Percentiles rank a stretch among this genome's conserved stretches.
Conservation (phyloP, 2,797 vertebrate genomes). For the Lithobates pipiens region DNA sequence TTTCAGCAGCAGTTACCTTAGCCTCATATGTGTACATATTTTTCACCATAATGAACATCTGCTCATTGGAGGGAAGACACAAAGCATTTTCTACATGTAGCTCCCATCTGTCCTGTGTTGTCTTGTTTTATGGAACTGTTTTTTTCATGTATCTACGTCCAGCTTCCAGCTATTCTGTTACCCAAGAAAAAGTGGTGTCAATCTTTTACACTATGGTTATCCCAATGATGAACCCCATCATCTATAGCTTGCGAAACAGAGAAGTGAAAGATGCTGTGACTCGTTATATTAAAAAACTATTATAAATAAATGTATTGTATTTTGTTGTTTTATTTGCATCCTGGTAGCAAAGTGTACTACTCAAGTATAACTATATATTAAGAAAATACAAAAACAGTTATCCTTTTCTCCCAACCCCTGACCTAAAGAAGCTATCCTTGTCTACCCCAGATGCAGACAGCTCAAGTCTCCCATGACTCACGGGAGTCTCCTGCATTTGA, state of each 20-base stretch:
- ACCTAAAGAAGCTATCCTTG: too few relatives aligned
- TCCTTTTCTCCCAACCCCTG: too few relatives aligned
- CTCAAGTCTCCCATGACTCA: too few relatives aligned
- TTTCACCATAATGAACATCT: slow-evolving; percentile 64
- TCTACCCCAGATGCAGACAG: too few relatives aligned
- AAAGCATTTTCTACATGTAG: slow-evolving; percentile 72
- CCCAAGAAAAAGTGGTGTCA: slow-evolving; percentile 67
- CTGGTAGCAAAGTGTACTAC: too few relatives aligned
- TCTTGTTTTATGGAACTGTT: slow-evolving; percentile 70
- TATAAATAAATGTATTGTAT: background rate
- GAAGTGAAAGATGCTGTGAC: slow-evolving; percentile 68
- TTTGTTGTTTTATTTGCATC: too few relatives aligned
- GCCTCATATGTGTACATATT: slow-evolving; percentile 70
- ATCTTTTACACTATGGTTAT: slow-evolving; percentile 69
- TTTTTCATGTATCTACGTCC: slow-evolving; percentile 72
- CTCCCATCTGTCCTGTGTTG: slow-evolving; percentile 69
- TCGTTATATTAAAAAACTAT: slow-evolving; percentile 11
- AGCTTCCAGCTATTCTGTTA: slow-evolving; percentile 63
- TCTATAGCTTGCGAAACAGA: slow-evolving; percentile 71
- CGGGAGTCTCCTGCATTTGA: too few relatives aligned
- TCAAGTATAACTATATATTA: too few relatives aligned
- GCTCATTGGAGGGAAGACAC: slow-evolving; percentile 63
- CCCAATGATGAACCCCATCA: slow-evolving; percentile 73
- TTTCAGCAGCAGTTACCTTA: slow-evolving; percentile 50
- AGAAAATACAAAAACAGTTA: too few relatives aligned